phyloP scores from a whole-genome alignment of 2,888 invertebrate genomes.

The Brachypalpus laphriformis region DNA sequence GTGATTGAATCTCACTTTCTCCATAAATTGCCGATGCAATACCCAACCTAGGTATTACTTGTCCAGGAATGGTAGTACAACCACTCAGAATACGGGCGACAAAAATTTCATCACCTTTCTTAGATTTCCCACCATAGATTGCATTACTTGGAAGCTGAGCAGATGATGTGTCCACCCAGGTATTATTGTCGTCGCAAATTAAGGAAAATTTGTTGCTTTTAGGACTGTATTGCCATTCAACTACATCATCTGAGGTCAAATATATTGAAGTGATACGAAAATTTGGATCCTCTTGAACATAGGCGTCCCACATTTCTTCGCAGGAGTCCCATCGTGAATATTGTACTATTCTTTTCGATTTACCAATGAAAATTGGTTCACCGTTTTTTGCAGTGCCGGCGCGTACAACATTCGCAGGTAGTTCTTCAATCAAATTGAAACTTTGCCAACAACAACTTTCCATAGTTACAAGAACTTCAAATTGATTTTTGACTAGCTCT shows the following conservation, averaged over 20 bases:
- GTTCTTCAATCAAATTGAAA: neutral
- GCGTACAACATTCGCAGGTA: neutral
- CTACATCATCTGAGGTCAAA: neutral
- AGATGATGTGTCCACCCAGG: neutral
- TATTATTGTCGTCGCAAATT: neutral
- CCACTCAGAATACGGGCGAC: neutral
- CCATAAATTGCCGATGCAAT: neutral
- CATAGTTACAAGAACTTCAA: neutral
- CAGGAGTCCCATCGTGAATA: too few species aligned
- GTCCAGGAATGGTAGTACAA: neutral
- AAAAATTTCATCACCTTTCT: neutral
- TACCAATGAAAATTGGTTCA: neutral
- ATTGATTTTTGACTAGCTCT: neutral
- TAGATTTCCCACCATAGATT: neutral
- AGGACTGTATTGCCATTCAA: rapidly evolving
- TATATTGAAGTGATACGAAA: neutral
- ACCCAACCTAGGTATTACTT: neutral
- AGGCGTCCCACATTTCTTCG: neutral
- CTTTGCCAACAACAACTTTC: neutral
- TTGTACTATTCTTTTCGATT: neutral
- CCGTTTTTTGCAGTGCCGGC: neutral
- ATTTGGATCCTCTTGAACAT: neutral
- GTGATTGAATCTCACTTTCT: neutral
- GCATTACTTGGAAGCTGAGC: neutral
- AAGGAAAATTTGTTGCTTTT: neutral